A percentile compares a stretch with the other conserved stretches of the same genome.
These are phyloP conservation scores for Kuschelorhynchus macadamiae DNA, from an alignment of 2,888 invertebrate species.

Conservation along the genomic window DNA sequence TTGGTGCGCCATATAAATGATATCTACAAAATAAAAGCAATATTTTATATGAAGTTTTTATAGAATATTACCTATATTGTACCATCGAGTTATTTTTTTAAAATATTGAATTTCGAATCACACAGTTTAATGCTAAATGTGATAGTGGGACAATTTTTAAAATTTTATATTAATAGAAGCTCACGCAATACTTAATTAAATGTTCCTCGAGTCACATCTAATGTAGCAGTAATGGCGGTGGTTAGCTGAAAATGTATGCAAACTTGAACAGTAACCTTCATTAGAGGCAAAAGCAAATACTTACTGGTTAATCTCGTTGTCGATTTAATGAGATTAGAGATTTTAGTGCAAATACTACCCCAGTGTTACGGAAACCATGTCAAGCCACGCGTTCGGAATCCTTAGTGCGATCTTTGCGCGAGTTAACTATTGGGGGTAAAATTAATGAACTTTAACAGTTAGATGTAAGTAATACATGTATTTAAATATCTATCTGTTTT, in stretches of 20 bases:
- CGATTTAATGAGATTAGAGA: conserved; percentile 44
- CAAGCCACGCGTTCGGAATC: conserved; percentile 17
- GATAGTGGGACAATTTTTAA: too few relatives aligned
- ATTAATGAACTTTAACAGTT: conserved; percentile 11
- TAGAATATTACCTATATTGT: too few relatives aligned
- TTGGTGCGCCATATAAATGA: too few relatives aligned
- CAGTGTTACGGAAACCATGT: conserved; percentile 39
- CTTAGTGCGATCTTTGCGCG: not conserved
- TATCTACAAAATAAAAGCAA: too few relatives aligned
- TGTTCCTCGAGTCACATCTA: too few relatives aligned
- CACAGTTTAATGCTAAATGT: too few relatives aligned
- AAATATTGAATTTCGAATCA: too few relatives aligned
- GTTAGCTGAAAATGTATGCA: not conserved
- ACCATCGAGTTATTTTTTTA: too few relatives aligned
- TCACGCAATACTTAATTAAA: too few relatives aligned
- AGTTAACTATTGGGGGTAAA: conserved; percentile 12
- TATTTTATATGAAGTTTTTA: too few relatives aligned
- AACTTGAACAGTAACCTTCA: conserved; percentile 21
- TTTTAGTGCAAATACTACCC: conserved; percentile 34
- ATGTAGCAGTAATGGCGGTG: too few relatives aligned
- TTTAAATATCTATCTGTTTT: not conserved
- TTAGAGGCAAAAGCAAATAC: conserved; percentile 29
- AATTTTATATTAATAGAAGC: too few relatives aligned
- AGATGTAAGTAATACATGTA: conserved; percentile 30
- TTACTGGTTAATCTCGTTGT: conserved; percentile 42